A percentile compares a stretch with the other conserved stretches of the same genome.
Evolutionary conservation across 2,797 vertebrate species (phyloP).

Genomic region (Chelon labrosus): DNA sequence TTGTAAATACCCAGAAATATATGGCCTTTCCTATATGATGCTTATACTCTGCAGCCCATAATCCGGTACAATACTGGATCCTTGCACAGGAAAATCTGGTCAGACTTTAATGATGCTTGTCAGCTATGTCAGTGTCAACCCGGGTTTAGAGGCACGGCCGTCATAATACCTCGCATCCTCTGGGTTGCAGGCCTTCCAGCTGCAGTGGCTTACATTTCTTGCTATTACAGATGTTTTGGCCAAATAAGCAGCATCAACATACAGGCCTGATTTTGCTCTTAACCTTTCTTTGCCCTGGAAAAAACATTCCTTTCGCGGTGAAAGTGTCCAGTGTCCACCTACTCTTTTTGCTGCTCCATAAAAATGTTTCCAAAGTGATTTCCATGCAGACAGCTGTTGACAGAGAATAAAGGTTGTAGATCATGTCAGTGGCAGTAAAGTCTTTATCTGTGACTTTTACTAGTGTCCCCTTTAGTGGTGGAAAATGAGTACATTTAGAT

Average conservation of each 20-base stretch:
- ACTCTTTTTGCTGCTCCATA: slow-evolving; percentile 21
- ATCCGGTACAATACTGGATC: slow-evolving; percentile 4
- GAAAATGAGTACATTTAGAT: background rate
- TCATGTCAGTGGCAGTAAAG: slow-evolving; percentile 6
- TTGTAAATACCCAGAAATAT: slow-evolving; percentile 38
- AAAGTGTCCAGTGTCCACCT: slow-evolving; percentile 47
- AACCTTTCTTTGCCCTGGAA: slow-evolving; percentile 66
- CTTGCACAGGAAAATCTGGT: slow-evolving; percentile 31
- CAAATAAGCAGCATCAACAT: slow-evolving; percentile 73
- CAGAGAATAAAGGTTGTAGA: slow-evolving; percentile 1
- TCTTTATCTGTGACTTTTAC: slow-evolving; percentile 1
- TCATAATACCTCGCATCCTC: slow-evolving; percentile 42
- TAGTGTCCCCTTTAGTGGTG: background rate
- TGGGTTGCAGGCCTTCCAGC: slow-evolving; percentile 53
- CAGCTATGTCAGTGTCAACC: slow-evolving; percentile 49
- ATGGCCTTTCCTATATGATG: slow-evolving; percentile 18
- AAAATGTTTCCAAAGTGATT: slow-evolving; percentile 36
- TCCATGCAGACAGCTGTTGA: slow-evolving; percentile 16
- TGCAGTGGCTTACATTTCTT: slow-evolving; percentile 63
- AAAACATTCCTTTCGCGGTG: slow-evolving; percentile 57
- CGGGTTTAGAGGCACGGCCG: slow-evolving; percentile 36
- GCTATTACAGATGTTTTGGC: slow-evolving; percentile 74
- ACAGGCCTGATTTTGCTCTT: slow-evolving; percentile 56
- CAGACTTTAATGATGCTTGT: slow-evolving; percentile 50
- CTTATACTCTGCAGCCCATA: background rate